Conservation (phyloP, 1,140 invertebrate species). For the Caenorhabditis brenneri region DNA sequence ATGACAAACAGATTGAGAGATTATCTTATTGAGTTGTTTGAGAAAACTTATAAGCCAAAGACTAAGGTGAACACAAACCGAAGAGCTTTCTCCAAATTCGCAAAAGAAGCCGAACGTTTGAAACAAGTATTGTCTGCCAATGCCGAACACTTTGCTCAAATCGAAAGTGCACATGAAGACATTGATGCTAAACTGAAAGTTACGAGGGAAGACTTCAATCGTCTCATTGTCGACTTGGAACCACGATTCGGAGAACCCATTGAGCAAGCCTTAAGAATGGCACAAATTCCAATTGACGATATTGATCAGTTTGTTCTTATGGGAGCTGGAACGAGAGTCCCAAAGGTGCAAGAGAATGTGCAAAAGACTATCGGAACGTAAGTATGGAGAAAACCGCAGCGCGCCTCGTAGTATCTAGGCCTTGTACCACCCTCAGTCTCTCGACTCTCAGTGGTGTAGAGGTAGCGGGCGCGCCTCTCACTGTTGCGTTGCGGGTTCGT, state of each 20-base stretch:
- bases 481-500: constrained; percentile 27
- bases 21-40: constrained; percentile 86
- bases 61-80: constrained; percentile 56
- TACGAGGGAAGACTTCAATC: constrained; percentile 83
- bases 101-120: constrained; percentile 91
- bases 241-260: constrained; percentile 82
- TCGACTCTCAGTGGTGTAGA: not conserved
- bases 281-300: constrained; percentile 60
- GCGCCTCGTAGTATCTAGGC: not conserved
- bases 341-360: constrained; percentile 86
- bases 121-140: constrained; percentile 78
- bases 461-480: not conserved
- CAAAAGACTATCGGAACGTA: constrained; percentile 49
- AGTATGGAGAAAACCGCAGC: not conserved
- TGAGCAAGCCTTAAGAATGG: constrained; percentile 78
- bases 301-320: constrained; percentile 83
- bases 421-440: not conserved
- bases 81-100: constrained; percentile 87
- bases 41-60: constrained; percentile 76
- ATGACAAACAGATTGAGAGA: constrained; percentile 87
- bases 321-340: constrained; percentile 89
- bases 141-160: constrained; percentile 72
- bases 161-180: constrained; percentile 93
- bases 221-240: constrained; percentile 83
- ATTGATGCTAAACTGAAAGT: constrained; percentile 86